Evolutionary conservation across 64 coral and sea anemone species (phyloP).

Genomic region (Platygyra sinensis): DNA sequence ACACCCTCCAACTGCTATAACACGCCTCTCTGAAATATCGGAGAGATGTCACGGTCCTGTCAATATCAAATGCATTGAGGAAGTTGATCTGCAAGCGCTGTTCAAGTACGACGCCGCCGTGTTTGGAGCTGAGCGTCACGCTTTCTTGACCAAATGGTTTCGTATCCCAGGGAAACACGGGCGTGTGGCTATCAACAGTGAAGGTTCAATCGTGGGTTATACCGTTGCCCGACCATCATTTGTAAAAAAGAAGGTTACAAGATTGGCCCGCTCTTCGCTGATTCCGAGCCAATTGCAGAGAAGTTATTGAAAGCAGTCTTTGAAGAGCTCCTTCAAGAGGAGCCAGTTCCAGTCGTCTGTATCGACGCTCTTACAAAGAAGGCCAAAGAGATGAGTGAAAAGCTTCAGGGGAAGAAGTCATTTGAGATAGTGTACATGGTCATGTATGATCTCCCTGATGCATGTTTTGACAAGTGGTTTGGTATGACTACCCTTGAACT

Average conservation of each 20-base stretch:
- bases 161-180: not conserved
- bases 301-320: constrained; percentile 32
- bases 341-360: not conserved
- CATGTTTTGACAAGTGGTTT: constrained; percentile 44
- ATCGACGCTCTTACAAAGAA: not conserved
- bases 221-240: constrained; percentile 17
- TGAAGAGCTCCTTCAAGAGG: constrained; percentile 8
- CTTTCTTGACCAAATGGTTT: constrained; percentile 36
- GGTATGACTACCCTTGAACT: constrained; percentile 4
- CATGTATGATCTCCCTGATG: not conserved
- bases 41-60: not conserved
- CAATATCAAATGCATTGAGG: not conserved
- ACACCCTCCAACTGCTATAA: not conserved
- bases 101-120: constrained; percentile 27
- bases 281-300: constrained; percentile 35
- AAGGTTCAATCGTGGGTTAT: constrained; percentile 47
- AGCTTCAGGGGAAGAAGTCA: not conserved
- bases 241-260: constrained; percentile 34
- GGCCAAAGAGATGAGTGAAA: not conserved
- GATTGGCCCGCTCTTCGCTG: constrained; percentile 33
- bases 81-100: constrained; percentile 5
- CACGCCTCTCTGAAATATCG: not conserved
- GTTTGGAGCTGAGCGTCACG: constrained; percentile 36
- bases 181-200: constrained; percentile 6
- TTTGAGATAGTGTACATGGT: constrained; percentile 1